Evolutionary conservation across 2,113 vertebrate species (phyloP).

Genomic region (Oncorhynchus mykiss): DNA sequence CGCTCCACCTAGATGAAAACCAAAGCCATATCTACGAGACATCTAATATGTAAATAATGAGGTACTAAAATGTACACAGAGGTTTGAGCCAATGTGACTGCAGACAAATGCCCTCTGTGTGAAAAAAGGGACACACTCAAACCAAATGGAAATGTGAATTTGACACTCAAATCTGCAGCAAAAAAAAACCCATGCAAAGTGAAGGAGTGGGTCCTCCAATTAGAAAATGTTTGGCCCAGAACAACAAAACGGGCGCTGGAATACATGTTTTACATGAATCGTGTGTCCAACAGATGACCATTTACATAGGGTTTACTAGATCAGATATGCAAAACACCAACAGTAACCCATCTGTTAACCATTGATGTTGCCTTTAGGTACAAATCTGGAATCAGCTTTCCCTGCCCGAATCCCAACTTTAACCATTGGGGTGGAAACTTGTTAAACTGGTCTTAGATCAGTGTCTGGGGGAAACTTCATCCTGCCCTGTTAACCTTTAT

Average conservation of each 20-base stretch:
- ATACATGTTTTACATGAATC: constrained; percentile 15
- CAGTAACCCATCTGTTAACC: constrained; percentile 30
- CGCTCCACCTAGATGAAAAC: background rate
- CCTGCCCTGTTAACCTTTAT: constrained; percentile 32
- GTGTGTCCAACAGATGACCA: constrained; percentile 17
- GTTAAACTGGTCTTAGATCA: too few relatives aligned
- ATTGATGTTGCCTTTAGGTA: too few relatives aligned
- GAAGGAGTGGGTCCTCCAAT: background rate
- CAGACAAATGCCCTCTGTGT: background rate
- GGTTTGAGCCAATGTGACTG: background rate
- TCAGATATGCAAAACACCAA: constrained; percentile 18
- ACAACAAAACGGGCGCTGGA: constrained; percentile 27
- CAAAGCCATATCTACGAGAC: background rate
- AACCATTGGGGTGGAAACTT: too few relatives aligned
- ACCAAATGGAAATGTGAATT: constrained; percentile 43
- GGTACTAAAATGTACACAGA: background rate
- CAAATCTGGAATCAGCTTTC: too few relatives aligned
- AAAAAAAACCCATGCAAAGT: constrained; percentile 43
- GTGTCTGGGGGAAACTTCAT: too few relatives aligned
- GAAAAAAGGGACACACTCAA: constrained; percentile 7
- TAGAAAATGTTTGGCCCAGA: background rate
- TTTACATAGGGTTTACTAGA: constrained; percentile 36
- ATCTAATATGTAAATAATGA: background rate
- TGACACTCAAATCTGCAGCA: constrained; percentile 46
- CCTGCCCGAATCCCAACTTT: too few relatives aligned